Conservation (phyloP, 1,140 invertebrate species). For the Neodiprion virginianus region DNA sequence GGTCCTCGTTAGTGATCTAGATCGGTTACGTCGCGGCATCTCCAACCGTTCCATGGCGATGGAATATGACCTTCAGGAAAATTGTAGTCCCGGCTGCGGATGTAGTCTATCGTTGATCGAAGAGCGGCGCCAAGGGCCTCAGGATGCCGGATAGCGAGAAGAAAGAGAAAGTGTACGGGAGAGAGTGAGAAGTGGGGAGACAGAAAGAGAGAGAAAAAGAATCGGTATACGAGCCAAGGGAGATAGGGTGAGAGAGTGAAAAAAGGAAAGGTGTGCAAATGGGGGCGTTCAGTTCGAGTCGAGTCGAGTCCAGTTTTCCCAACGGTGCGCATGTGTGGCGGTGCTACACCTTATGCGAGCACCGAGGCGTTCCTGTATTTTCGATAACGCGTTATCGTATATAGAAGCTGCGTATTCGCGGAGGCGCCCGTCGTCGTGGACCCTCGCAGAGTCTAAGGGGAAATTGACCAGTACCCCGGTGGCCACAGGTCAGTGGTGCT, state of each 20-base stretch:
- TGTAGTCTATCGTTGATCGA: background rate
- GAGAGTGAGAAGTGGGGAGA: background rate
- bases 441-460: slow-evolving; percentile 43
- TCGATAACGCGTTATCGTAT: slow-evolving; percentile 11
- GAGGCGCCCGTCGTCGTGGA: slow-evolving; percentile 37
- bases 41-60: too few species aligned
- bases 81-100: background rate
- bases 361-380: background rate
- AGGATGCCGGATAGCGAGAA: slow-evolving; percentile 7
- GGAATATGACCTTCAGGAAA: background rate
- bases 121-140: slow-evolving; percentile 12
- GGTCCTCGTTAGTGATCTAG: too few species aligned
- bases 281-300: slow-evolving; percentile 26
- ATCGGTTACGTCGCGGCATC: too few species aligned
- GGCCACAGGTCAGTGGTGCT: slow-evolving; percentile 35
- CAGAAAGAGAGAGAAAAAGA: background rate
- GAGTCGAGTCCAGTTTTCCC: slow-evolving; percentile 41
- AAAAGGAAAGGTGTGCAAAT: slow-evolving; percentile 47
- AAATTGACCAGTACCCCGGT: slow-evolving; percentile 47
- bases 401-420: slow-evolving; percentile 33
- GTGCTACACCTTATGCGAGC: slow-evolving; percentile 11
- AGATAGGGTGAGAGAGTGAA: slow-evolving; percentile 20
- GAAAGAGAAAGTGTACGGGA: background rate
- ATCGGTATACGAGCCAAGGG: background rate
- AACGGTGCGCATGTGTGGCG: background rate